phyloP scores from a whole-genome alignment of 2,797 vertebrate genomes.

The Heteromormyrus szaboi region DNA sequence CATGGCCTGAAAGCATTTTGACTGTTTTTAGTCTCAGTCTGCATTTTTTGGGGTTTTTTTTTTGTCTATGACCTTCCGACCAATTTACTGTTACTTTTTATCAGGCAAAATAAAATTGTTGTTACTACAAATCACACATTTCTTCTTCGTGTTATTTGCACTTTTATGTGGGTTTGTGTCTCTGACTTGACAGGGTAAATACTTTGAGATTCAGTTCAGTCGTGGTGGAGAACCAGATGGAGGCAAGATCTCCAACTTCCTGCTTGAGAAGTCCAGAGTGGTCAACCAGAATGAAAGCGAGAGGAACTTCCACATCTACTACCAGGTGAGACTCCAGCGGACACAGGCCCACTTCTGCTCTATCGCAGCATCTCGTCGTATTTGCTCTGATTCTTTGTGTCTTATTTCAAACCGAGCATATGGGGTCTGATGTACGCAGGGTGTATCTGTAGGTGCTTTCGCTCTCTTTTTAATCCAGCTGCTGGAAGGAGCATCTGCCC shows the following conservation, averaged over 20 bases:
- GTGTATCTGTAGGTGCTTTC: background rate
- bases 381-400: background rate
- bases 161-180: background rate
- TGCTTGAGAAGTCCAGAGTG: constrained; percentile 92
- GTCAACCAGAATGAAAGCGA: constrained; percentile 90
- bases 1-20: background rate
- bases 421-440: background rate
- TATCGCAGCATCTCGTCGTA: background rate
- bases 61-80: background rate
- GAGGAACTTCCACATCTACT: constrained; percentile 95
- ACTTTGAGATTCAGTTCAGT: constrained; percentile 98
- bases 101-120: background rate
- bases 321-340: constrained; percentile 68
- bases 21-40: background rate
- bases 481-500: constrained; percentile 76
- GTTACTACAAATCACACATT: background rate
- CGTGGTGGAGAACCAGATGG: constrained; percentile 89
- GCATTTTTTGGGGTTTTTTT: background rate
- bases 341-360: background rate
- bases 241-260: constrained; percentile 93
- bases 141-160: background rate
- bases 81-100: background rate
- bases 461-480: constrained; percentile 55
- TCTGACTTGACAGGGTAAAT: constrained; percentile 75
- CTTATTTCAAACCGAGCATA: background rate